These are phyloP conservation scores for Liasis olivaceus DNA, from an alignment of 2,797 vertebrate genomes.

Conservation along the genomic window DNA sequence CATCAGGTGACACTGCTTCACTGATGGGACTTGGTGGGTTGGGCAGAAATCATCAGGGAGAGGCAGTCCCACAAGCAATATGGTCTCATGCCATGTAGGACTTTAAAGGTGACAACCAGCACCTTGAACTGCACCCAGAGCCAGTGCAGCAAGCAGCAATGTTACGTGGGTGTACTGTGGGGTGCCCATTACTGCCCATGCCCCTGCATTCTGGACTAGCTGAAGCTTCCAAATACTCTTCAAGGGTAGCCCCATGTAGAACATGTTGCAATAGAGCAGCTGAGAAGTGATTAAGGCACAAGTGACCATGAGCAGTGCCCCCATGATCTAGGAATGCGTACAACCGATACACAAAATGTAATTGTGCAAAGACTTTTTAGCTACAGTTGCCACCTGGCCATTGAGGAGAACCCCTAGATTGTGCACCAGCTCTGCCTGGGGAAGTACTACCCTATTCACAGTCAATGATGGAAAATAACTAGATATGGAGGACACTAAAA, in stretches of 20 bases:
- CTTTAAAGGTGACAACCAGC: background rate
- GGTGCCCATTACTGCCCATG: background rate
- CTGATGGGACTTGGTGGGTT: background rate
- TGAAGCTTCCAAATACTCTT: background rate
- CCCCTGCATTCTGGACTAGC: background rate
- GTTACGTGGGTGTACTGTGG: background rate
- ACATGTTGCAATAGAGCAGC: background rate
- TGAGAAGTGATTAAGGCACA: background rate
- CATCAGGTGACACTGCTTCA: background rate
- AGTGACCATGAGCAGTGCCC: background rate
- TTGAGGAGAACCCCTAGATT: background rate
- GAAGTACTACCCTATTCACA: background rate
- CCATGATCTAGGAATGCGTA: background rate
- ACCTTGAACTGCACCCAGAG: background rate
- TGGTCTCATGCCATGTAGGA: background rate
- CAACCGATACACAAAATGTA: background rate
- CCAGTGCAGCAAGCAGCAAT: background rate
- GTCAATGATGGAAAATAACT: background rate
- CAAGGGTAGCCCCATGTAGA: background rate
- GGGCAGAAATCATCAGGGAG: background rate
- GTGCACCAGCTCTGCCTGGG: background rate
- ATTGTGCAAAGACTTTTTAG: background rate
- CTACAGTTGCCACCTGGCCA: background rate
- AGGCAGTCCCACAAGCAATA: background rate
- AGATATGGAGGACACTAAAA: background rate